phyloP scores from a whole-genome alignment of 2,888 invertebrate species.

The Rhabditophanes sp. region DNA sequence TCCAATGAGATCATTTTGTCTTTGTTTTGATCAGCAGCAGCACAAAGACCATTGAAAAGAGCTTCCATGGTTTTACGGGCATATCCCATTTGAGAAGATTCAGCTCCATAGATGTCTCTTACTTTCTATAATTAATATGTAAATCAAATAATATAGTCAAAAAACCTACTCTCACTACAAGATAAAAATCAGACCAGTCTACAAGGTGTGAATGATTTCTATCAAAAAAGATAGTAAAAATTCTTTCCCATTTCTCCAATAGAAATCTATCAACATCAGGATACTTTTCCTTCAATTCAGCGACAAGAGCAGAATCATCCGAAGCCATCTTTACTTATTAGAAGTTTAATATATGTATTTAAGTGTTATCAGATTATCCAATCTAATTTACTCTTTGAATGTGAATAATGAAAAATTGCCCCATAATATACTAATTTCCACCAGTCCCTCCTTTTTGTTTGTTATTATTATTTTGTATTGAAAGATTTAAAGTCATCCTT shows the following conservation, averaged over 20 bases:
- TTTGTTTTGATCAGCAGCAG: conserved; percentile 24
- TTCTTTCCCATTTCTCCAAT: conserved; percentile 38
- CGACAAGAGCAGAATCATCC: too few relatives aligned
- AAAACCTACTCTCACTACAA: conserved; percentile 32
- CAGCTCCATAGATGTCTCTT: conserved; percentile 42
- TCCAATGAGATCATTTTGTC: conserved; percentile 33
- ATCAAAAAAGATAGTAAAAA: conserved; percentile 42
- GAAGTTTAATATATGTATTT: too few relatives aligned
- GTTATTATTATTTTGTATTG: too few relatives aligned
- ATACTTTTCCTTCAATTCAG: conserved; percentile 23
- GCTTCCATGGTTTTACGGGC: conserved; percentile 32
- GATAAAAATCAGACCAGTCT: conserved; percentile 42
- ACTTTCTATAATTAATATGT: conserved; percentile 22
- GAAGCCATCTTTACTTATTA: too few relatives aligned
- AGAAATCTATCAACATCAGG: conserved; percentile 33
- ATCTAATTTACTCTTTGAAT: too few relatives aligned
- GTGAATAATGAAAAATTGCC: too few relatives aligned
- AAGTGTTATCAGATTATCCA: too few relatives aligned
- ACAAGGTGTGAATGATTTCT: too few relatives aligned
- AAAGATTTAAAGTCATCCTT: too few relatives aligned
- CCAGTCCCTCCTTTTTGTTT: too few relatives aligned
- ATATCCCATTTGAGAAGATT: conserved; percentile 32
- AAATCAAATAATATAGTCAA: neutral
- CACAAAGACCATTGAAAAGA: conserved; percentile 39
- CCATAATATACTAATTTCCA: too few relatives aligned